Base-by-base conservation (phyloP, 2,888 invertebrate genomes). In the Papilio protenor region DNA sequence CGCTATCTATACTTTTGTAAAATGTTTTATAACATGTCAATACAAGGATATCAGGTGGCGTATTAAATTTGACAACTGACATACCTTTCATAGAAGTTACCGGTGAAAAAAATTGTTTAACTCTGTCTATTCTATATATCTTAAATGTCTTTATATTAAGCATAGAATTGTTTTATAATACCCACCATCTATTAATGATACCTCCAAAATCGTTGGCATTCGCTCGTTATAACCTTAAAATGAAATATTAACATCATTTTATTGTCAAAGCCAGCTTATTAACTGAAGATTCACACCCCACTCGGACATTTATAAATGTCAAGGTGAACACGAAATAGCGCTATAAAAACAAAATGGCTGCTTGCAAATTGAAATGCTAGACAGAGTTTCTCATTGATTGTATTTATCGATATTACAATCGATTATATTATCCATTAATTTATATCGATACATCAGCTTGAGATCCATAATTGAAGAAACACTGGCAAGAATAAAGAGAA, bases 311-410 rank as follows among this genome's bases (percentile, higher is more conserved):
- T 82, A 80, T 87, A 92, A 93, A 93, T 91, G 93, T 92, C 93
- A 93, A 93, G 93, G 93, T 85, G 83, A 91, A 73, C 80, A 83
- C 85, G 85, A 87, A 85, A 88, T 88, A 87, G 87, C 87, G 86
- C 83, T 87, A 84, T 85, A 82, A 85, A 87, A 88, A 87, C 79
- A 84, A 85, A 86, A 84, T 86, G 85, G 84, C 83, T 82, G 80
- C 82, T 78, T 21, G 45, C 80, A 80, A 73, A 85, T 85, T 83
- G 81, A 72, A 79, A 70, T 52, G 40, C 57, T 47, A 69, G 45
- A 72, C 64, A 69, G 57, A 66, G 49, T 70, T 75, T 69, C 61
- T 61, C 69, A 59, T 55, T 52, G 66, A 49, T 78, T 76, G 33
- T 61, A 66, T 72, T 21, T 23, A n/a, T 61, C 61, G 23, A 16